Conservation (phyloP, 2,113 vertebrate species). For the Sander vitreus region DNA sequence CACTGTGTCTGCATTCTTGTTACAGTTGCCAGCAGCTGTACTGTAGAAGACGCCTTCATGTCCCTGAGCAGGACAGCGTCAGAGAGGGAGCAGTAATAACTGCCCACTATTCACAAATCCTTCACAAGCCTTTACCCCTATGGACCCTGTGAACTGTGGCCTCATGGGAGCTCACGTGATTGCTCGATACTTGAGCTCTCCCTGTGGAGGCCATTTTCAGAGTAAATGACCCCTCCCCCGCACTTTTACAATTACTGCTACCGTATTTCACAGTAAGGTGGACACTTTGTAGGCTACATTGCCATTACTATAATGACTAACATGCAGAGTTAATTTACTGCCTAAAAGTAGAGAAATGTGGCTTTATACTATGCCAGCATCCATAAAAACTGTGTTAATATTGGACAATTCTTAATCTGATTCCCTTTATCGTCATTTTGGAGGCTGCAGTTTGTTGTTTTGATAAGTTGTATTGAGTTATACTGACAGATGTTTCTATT, state of each 20-base stretch:
- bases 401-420: not conserved
- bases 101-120: constrained; percentile 51
- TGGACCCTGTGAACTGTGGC: constrained; percentile 29
- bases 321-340: not conserved
- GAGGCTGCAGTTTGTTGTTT: not conserved
- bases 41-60: constrained; percentile 12
- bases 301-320: not conserved
- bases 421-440: not conserved
- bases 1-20: not conserved
- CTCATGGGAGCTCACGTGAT: constrained; percentile 49
- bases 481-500: not conserved
- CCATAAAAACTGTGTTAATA: not conserved
- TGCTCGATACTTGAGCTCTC: constrained; percentile 51
- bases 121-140: constrained; percentile 51
- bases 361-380: not conserved
- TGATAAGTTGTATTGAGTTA: not conserved
- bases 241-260: constrained; percentile 35
- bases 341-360: not conserved
- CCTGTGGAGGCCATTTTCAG: constrained; percentile 48
- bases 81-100: constrained; percentile 60
- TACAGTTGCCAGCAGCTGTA: constrained; percentile 51
- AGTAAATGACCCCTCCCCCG: constrained; percentile 36
- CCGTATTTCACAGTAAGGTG: constrained; percentile 35
- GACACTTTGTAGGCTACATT: constrained; percentile 10
- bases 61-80: constrained; percentile 26